Evolutionary conservation across 2,888 invertebrate species (phyloP), one percentile per base, ranked within the genome.

Genomic region (Drosophila neutralis): DNA sequence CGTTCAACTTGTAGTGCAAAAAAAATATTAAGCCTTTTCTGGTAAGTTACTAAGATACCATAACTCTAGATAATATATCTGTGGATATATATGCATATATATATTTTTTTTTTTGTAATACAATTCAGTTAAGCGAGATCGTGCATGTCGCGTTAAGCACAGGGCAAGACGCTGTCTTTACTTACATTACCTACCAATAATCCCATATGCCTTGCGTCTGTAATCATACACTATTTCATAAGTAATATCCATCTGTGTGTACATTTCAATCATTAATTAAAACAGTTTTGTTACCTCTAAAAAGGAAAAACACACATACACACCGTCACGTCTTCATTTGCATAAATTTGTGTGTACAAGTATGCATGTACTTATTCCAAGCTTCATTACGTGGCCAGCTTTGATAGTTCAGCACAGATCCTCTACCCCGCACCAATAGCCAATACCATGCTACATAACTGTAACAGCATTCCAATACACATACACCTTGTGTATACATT

Each of bases 241-340:
- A 72, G 68, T 51, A 56, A 83, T 57, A 51, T 57, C 29, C 57
- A 52, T 54, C 31, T 64, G 48, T 58, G 51, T 64, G 63, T 74
- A 64, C 60, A 64, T 61, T 52, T 45, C 65, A 51, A 56, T 59
- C 69, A 52, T 57, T 29, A 87, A 70, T 79, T 83, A 87, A 73
- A 63, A 49, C 66, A 83, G 81, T 83, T 86, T 83, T 89, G 78
- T 84, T 87, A 83, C 68, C 24, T 68, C 31, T 40, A 74, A 31
- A 10, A 31, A 10, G 10, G 8, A 13, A 51, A n/a, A 49, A n/a
- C 4, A 10, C 8, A 18, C 15, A 18, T 11, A 29, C 6, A 49
- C 18, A 51, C 29, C 18, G 5, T 29, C 11, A 29, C 18, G 6
- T 7, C 29, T 51, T 27, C 11, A 29, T 31, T 31, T 31, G 10